These are phyloP conservation scores for Meliscaeva auricollis DNA, from an alignment of 2,888 invertebrate genomes.

Conservation along the genomic window DNA sequence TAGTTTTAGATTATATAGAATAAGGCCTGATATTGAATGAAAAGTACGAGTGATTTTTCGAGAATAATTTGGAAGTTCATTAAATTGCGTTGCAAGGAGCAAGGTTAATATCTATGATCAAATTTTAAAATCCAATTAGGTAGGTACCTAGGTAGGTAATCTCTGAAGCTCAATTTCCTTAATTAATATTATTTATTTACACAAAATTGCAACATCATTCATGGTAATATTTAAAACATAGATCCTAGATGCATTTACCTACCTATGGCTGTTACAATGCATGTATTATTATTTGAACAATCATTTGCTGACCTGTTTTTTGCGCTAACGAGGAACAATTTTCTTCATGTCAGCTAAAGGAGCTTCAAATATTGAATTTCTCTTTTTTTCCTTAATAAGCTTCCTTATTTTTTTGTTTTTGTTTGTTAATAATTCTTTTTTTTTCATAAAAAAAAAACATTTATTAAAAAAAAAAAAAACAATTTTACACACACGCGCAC, in stretches of 20 bases:
- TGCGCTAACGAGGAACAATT: constrained; percentile 55
- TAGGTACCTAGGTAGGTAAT: too few species aligned
- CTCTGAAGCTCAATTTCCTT: background rate
- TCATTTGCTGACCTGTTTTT: constrained; percentile 43
- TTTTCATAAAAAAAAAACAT: background rate
- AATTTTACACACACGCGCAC: constrained; percentile 57
- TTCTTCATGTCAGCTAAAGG: constrained; percentile 26
- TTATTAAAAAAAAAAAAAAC: constrained; percentile 21
- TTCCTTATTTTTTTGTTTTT: constrained; percentile 10
- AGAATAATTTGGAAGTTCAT: too few species aligned
- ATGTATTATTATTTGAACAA: constrained; percentile 26
- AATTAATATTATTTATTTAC: constrained; percentile 1
- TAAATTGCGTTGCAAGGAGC: too few species aligned
- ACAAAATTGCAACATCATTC: background rate
- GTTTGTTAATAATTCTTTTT: background rate
- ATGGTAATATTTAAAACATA: too few species aligned
- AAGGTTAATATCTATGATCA: too few species aligned
- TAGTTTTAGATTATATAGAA: too few species aligned
- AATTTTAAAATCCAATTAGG: constrained; percentile 15
- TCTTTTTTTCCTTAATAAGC: constrained; percentile 22
- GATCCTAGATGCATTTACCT: too few species aligned
- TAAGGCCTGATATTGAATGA: too few species aligned
- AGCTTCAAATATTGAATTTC: constrained; percentile 42
- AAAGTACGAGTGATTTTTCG: too few species aligned
- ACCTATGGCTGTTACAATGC: too few species aligned